Percentiles rank a stretch among this genome's conserved stretches.
Evolutionary conservation across 2,888 invertebrate genomes (phyloP).

Genomic region (Frankliniella fusca): DNA sequence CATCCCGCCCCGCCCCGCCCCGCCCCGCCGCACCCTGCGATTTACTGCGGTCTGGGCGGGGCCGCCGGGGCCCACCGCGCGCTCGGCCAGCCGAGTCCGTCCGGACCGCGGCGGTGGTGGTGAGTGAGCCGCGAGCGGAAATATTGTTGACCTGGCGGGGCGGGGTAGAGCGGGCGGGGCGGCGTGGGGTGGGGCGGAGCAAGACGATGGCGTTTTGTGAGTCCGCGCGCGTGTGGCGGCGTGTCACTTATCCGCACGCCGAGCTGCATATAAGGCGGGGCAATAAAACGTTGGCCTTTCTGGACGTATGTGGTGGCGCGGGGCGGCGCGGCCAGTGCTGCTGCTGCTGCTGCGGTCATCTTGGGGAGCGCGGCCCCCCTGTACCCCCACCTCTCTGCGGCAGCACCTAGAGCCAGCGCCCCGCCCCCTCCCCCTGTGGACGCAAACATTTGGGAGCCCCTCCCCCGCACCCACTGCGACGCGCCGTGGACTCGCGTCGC

Average conservation of each 20-base stretch:
- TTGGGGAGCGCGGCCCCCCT: too few relatives aligned
- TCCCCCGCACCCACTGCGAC: too few relatives aligned
- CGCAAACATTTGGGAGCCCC: too few relatives aligned
- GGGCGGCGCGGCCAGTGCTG: background rate
- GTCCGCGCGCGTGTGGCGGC: conserved; percentile 11
- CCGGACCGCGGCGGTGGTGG: background rate
- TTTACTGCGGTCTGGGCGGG: background rate
- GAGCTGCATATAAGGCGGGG: background rate
- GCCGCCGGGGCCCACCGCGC: too few relatives aligned
- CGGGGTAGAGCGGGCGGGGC: too few relatives aligned
- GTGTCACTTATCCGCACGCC: conserved; percentile 19
- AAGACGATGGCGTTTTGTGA: background rate
- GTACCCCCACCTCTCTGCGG: too few relatives aligned
- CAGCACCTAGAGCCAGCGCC: too few relatives aligned
- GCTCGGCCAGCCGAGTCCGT: too few relatives aligned
- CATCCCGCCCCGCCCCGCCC: too few relatives aligned
- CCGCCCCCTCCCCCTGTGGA: too few relatives aligned
- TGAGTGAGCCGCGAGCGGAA: background rate
- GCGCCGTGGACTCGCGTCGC: too few relatives aligned
- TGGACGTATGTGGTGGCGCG: background rate
- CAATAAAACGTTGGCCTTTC: conserved; percentile 4
- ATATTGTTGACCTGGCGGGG: background rate
- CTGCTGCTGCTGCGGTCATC: background rate
- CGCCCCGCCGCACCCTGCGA: background rate
- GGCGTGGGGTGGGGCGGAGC: too few relatives aligned